A percentile compares a stretch with the other conserved stretches of the same genome.
phyloP scores from a whole-genome alignment of 2,888 invertebrate genomes.

The Drosophila macrospina region DNA sequence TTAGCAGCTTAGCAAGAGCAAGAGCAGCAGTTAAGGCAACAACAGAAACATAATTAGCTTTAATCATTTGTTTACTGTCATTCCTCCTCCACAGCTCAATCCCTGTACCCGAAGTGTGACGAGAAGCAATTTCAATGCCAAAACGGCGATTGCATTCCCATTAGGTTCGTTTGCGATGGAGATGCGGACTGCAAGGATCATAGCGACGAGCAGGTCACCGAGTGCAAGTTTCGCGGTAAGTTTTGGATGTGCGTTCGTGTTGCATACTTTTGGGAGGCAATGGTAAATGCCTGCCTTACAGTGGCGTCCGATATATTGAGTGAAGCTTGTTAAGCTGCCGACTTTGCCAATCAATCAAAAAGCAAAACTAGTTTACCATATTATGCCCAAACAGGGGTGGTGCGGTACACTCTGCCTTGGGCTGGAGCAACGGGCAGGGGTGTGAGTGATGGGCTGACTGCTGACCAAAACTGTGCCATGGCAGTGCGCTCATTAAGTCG shows the following conservation, averaged over 20 bases:
- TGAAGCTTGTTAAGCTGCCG: constrained; percentile 15
- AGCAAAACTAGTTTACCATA: constrained; percentile 66
- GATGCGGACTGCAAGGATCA: constrained; percentile 92
- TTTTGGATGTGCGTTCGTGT: constrained; percentile 10
- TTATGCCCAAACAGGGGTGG: constrained; percentile 2
- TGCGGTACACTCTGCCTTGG: not conserved
- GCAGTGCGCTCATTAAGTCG: constrained; percentile 68
- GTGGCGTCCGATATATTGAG: constrained; percentile 50
- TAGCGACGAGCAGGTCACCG: constrained; percentile 91
- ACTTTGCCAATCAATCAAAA: constrained; percentile 48
- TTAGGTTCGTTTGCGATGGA: constrained; percentile 92
- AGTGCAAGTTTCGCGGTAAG: constrained; percentile 89
- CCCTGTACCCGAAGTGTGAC: constrained; percentile 76
- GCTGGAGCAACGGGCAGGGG: not conserved
- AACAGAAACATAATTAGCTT: constrained; percentile 65
- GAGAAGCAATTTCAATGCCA: constrained; percentile 91
- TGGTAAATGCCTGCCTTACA: constrained; percentile 38
- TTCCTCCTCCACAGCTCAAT: constrained; percentile 70
- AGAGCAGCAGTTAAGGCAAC: constrained; percentile 14
- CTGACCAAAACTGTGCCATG: constrained; percentile 76
- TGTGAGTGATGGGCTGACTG: constrained; percentile 24
- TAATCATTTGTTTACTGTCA: constrained; percentile 66
- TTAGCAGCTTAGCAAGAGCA: constrained; percentile 48
- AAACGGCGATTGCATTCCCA: constrained; percentile 91
- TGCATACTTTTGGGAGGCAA: constrained; percentile 62